These are phyloP conservation scores for Nipponia nippon DNA, from an alignment of 2,113 vertebrate species.

Conservation along the genomic window DNA sequence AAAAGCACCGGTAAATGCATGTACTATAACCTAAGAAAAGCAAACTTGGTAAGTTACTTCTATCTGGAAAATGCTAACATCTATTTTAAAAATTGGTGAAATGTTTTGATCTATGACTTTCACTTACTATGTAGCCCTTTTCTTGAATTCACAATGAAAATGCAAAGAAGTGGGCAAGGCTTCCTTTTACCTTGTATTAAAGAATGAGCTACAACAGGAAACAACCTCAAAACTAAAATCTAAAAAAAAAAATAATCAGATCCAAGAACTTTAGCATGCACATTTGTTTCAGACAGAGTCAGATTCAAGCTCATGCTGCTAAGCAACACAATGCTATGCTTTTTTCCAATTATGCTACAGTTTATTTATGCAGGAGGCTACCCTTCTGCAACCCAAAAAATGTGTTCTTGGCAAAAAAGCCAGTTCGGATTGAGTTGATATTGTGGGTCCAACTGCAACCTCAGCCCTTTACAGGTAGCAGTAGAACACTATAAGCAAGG, in stretches of 20 bases:
- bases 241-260: not conserved
- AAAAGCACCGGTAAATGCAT: not conserved
- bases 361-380: not conserved
- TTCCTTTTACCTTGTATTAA: not conserved
- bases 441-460: not conserved
- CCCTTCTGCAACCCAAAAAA: not conserved
- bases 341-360: not conserved
- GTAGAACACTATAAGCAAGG: not conserved
- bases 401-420: fast-evolving
- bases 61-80: not conserved
- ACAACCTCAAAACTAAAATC: not conserved
- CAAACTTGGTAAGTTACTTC: not conserved
- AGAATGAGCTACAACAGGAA: not conserved
- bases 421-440: not conserved
- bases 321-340: not conserved
- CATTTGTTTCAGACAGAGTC: not conserved
- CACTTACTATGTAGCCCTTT: not conserved
- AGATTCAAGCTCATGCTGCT: not conserved
- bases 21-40: not conserved
- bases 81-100: not conserved
- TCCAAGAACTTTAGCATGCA: not conserved
- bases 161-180: not conserved
- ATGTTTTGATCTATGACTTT: not conserved
- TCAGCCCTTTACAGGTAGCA: not conserved
- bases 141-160: not conserved